A percentile compares a stretch with the other conserved stretches of the same genome.
Evolutionary conservation across 2,888 invertebrate species (phyloP).

Genomic region (Orthonychiurus folsomi): DNA sequence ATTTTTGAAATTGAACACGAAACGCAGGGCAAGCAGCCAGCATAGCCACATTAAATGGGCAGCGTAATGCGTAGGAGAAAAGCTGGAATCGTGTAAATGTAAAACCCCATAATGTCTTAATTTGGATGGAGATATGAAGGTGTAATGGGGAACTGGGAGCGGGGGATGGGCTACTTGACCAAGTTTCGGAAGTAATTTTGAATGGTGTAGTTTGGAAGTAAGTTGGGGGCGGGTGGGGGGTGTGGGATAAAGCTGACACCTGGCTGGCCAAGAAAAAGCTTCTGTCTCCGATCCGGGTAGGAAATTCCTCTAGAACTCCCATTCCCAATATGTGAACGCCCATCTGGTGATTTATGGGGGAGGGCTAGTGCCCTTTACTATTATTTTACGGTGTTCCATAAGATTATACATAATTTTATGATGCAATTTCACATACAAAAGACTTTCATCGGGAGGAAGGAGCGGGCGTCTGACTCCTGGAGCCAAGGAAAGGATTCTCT

Average conservation of each 20-base stretch:
- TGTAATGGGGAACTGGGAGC: no score
- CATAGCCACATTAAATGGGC: no score
- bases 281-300: no score
- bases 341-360: slow-evolving; percentile 3
- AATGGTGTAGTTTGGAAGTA: background rate
- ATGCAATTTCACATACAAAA: slow-evolving; percentile 18
- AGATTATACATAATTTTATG: slow-evolving; percentile 33
- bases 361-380: slow-evolving; percentile 25
- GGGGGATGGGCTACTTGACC: no score
- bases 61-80: no score
- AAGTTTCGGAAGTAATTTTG: background rate
- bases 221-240: background rate
- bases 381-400: slow-evolving; percentile 29
- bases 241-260: background rate
- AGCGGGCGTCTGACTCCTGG: background rate
- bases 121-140: no score
- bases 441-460: background rate
- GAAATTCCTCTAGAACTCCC: slow-evolving; percentile 2
- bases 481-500: no score
- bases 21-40: no score
- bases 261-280: background rate
- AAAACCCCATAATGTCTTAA: no score
- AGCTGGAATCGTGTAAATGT: no score
- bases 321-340: slow-evolving; percentile 9
- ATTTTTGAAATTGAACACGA: no score